Evolutionary conservation across 2,888 invertebrate genomes (phyloP), one percentile per base, ranked within the genome.

Genomic region (Prosapia bicincta): DNA sequence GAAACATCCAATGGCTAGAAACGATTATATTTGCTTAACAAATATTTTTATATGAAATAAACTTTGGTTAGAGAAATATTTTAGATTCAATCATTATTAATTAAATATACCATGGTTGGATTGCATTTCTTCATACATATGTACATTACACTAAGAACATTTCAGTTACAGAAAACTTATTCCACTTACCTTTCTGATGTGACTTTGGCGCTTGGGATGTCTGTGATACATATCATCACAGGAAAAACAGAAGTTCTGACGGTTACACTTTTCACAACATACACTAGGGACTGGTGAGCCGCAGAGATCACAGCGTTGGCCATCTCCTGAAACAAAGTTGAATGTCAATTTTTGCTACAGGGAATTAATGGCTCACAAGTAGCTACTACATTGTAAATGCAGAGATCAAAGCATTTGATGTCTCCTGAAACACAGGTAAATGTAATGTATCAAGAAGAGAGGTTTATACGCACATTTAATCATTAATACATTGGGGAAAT

Each of bases 181-280:
- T n/a, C n/a, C n/a, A 80, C 82, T 83, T 85, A 92, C 94, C 88
- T 93, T 92, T 83, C 97, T 88, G 79, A 91, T 87, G 84, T 97
- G 97, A 79, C 89, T 88, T 81, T 93, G 91, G 78, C 96, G 88
- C 83, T 96, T 96, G 0, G 97, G 96, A 84, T 97, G 97, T 79
- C 95, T 89, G 85, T 97, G 96, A 85, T 95, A 97, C 94, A 96
- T 96, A 84, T 96, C 95, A 84, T 97, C 96, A 86, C 97, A 97
- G 67, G 95, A 93, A 76, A 92, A 90, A 84, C 97, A 97, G 81
- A 96, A 95, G 75, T 93, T 92, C 82, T 95, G 94, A 24, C 91
- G 90, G 54, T 89, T 89, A 85, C 97, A 97, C 83, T 93, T 92
- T 76, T 93, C 90, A 85, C 97, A 97, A 43, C 91, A 90, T 7